Evolutionary conservation across 2,888 invertebrate genomes (phyloP).

Genomic region (Salticus scenicus): DNA sequence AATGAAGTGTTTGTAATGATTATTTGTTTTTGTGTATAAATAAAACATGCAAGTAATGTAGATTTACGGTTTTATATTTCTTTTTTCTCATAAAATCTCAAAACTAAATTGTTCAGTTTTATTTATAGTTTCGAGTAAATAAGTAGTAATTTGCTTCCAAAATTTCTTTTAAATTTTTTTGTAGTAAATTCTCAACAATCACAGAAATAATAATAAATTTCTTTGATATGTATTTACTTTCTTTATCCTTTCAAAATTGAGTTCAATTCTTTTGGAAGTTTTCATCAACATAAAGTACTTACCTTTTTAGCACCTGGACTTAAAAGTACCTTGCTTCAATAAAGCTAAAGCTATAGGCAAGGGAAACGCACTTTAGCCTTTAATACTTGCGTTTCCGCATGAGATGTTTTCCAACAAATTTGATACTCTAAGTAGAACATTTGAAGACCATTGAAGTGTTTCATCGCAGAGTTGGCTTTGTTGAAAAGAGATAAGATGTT

Average conservation of each 20-base stretch:
- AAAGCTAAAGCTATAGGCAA: constrained; percentile 6
- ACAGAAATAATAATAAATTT: not conserved
- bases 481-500: constrained; percentile 45
- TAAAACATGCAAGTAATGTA: too few relatives aligned
- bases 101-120: too few relatives aligned
- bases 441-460: constrained; percentile 38
- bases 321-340: constrained; percentile 21
- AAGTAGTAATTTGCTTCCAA: too few relatives aligned
- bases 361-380: constrained; percentile 15
- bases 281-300: constrained; percentile 25
- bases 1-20: too few relatives aligned
- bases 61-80: too few relatives aligned
- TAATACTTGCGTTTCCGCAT: constrained; percentile 32
- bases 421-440: constrained; percentile 46
- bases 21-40: too few relatives aligned
- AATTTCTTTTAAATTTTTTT: too few relatives aligned
- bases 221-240: not conserved
- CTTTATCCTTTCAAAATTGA: constrained; percentile 6
- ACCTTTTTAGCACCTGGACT: not conserved
- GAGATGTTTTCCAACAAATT: constrained; percentile 45
- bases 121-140: too few relatives aligned
- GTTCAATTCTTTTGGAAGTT: constrained; percentile 17
- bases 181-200: not conserved
- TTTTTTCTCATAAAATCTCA: too few relatives aligned
- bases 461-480: constrained; percentile 30